These are phyloP conservation scores for Calidris pygmaea DNA, from an alignment of 2,113 vertebrate species.

Conservation along the genomic window DNA sequence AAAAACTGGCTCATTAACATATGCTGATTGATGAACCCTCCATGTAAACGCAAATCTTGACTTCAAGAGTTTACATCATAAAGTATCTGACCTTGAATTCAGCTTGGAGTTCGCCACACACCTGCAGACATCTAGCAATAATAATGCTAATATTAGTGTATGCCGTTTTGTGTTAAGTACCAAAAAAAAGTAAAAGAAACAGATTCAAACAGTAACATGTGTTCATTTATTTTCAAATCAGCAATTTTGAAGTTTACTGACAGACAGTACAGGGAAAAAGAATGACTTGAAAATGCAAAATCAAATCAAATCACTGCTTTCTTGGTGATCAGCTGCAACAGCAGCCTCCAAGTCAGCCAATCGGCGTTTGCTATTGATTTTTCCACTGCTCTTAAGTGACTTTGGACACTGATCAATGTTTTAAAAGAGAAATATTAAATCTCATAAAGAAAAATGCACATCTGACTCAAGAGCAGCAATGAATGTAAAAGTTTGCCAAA, in stretches of 20 bases:
- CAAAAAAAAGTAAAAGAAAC: slow-evolving; percentile 29
- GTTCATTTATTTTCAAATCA: slow-evolving; percentile 65
- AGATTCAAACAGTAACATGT: slow-evolving; percentile 30
- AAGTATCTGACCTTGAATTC: slow-evolving; percentile 62
- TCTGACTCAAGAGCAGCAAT: slow-evolving; percentile 50
- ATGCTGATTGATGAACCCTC: slow-evolving; percentile 30
- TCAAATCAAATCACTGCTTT: slow-evolving; percentile 58
- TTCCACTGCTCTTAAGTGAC: slow-evolving; percentile 65
- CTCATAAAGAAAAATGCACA: slow-evolving; percentile 56
- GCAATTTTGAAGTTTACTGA: slow-evolving; percentile 57
- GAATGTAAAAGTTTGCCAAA: slow-evolving; percentile 23
- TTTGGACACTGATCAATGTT: slow-evolving; percentile 71
- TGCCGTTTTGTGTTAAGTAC: slow-evolving; percentile 13
- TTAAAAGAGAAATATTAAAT: slow-evolving; percentile 70
- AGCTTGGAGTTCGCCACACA: slow-evolving; percentile 46
- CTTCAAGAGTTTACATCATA: slow-evolving; percentile 44
- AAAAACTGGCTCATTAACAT: slow-evolving; percentile 39
- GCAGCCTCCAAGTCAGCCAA: slow-evolving; percentile 47
- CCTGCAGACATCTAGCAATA: slow-evolving; percentile 52
- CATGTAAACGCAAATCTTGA: slow-evolving; percentile 41
- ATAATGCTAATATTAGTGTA: slow-evolving; percentile 33
- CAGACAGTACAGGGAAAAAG: slow-evolving; percentile 34
- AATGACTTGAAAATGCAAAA: slow-evolving; percentile 59
- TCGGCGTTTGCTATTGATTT: slow-evolving; percentile 56
- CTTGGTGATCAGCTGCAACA: slow-evolving; percentile 60